phyloP scores from a whole-genome alignment of 2,113 vertebrate genomes.

The Vulpes vulpes region DNA sequence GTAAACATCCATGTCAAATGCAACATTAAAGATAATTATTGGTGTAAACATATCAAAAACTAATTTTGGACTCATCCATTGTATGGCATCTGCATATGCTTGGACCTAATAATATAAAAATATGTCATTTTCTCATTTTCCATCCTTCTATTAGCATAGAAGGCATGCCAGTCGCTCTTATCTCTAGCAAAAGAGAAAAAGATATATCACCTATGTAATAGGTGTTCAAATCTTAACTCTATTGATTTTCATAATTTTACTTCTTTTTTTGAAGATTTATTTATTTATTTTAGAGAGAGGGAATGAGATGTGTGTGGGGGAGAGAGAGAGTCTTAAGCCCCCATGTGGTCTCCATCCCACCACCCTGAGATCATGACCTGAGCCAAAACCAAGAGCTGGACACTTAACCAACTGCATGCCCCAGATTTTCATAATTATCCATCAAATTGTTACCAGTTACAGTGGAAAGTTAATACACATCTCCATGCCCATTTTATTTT shows the following conservation, averaged over 20 bases:
- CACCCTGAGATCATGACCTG: background rate
- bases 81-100: slow-evolving; percentile 60
- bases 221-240: background rate
- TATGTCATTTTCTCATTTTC: slow-evolving; percentile 29
- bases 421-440: background rate
- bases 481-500: background rate
- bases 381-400: background rate
- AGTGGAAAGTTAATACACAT: background rate
- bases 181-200: slow-evolving; percentile 23
- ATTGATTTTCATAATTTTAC: background rate
- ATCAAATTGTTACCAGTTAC: background rate
- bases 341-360: background rate
- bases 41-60: slow-evolving; percentile 74
- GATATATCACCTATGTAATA: background rate
- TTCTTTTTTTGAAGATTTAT: background rate
- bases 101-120: slow-evolving; percentile 76
- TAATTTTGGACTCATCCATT: slow-evolving; percentile 71
- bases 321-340: background rate
- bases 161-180: background rate
- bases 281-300: background rate
- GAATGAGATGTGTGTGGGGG: no score
- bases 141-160: background rate
- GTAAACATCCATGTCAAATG: slow-evolving; percentile 78
- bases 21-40: slow-evolving; percentile 75
- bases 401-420: background rate